Percentiles rank a stretch among this genome's conserved stretches.
These are phyloP conservation scores for Psittacula echo DNA, from an alignment of 2,797 vertebrate genomes.

Conservation along the genomic window DNA sequence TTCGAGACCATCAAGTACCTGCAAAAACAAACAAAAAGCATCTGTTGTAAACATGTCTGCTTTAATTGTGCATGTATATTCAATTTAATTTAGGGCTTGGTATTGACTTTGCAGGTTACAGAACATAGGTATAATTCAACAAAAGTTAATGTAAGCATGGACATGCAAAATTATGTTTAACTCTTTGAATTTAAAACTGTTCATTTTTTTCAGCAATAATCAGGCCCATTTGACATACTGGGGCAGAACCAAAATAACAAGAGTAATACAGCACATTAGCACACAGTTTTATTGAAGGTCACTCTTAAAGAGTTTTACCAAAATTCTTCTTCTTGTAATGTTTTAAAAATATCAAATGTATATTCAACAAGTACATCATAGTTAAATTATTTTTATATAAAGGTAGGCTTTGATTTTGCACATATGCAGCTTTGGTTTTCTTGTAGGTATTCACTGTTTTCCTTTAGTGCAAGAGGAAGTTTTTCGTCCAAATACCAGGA, in stretches of 20 bases:
- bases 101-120: background rate
- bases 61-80: background rate
- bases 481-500: background rate
- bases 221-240: background rate
- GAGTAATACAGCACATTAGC: background rate
- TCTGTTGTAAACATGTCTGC: slow-evolving; percentile 30
- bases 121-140: background rate
- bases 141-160: no score
- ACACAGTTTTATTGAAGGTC: background rate
- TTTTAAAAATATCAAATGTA: background rate
- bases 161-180: background rate
- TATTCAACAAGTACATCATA: background rate
- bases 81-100: background rate
- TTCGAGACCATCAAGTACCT: slow-evolving; percentile 83
- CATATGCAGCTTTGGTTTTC: background rate
- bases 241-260: background rate
- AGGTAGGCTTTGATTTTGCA: background rate
- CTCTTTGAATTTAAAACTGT: background rate
- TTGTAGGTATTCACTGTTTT: background rate
- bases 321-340: background rate
- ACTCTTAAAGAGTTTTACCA: background rate
- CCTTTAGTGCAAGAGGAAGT: background rate
- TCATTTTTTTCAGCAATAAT: background rate
- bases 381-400: background rate
- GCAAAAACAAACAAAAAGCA: slow-evolving; percentile 28